A percentile compares a stretch with the other conserved stretches of the same genome.
These are phyloP conservation scores for Temnothorax rugatulus DNA, from an alignment of 2,888 invertebrate species.

Conservation along the genomic window DNA sequence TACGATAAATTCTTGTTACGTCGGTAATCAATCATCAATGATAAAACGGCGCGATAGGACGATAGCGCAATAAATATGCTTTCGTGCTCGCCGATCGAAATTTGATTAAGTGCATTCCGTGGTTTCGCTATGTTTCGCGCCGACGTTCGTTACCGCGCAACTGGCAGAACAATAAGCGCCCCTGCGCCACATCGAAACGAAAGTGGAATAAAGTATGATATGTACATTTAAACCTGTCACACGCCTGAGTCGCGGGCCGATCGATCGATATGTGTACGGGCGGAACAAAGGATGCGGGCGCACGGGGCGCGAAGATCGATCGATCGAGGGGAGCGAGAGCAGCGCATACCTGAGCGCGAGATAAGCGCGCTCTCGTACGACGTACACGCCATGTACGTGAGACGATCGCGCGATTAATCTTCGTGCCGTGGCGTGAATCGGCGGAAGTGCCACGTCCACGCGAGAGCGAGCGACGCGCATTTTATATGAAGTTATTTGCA, in stretches of 20 bases:
- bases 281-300: conserved; percentile 41
- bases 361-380: conserved; percentile 28
- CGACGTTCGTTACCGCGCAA: conserved; percentile 28
- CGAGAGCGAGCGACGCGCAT: conserved; percentile 65
- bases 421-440: conserved; percentile 71
- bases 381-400: conserved; percentile 43
- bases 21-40: conserved; percentile 71
- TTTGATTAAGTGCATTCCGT: conserved; percentile 50
- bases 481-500: conserved; percentile 75
- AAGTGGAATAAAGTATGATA: conserved; percentile 52
- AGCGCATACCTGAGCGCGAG: conserved; percentile 13
- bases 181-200: conserved; percentile 31
- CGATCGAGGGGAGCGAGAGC: conserved; percentile 14
- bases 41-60: conserved; percentile 72
- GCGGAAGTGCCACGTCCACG: conserved; percentile 75
- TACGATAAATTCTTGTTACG: conserved; percentile 75
- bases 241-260: conserved; percentile 16
- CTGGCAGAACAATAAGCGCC: conserved; percentile 48
- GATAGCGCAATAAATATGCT: conserved; percentile 70
- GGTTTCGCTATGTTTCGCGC: conserved; percentile 50
- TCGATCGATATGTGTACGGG: conserved; percentile 9
- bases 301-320: conserved; percentile 54
- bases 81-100: conserved; percentile 53
- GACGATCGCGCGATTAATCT: conserved; percentile 73
- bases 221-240: conserved; percentile 48